phyloP scores from a whole-genome alignment of 2,113 vertebrate species.

The Chloropsis cyanopogon region DNA sequence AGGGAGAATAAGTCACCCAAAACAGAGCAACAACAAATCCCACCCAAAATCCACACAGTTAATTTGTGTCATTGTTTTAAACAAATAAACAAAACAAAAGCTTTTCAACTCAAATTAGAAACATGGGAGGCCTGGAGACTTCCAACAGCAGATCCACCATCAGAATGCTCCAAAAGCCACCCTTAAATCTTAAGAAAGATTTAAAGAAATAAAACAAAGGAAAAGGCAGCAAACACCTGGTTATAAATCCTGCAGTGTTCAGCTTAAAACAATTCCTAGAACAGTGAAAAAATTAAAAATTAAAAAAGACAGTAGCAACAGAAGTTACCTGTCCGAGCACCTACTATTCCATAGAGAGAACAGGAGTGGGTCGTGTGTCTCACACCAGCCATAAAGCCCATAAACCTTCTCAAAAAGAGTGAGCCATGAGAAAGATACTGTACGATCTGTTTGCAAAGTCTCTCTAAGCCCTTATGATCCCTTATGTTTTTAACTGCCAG shows the following conservation, averaged over 20 bases:
- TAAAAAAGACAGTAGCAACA: constrained; percentile 75
- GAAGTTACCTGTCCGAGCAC: constrained; percentile 81
- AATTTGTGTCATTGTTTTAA: constrained; percentile 10
- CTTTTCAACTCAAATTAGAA: constrained; percentile 70
- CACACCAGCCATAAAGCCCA: constrained; percentile 83
- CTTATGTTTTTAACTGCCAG: constrained; percentile 41
- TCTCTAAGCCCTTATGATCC: constrained; percentile 60
- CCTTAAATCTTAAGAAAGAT: constrained; percentile 55
- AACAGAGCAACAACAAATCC: constrained; percentile 55
- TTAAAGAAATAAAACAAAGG: constrained; percentile 61
- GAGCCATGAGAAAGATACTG: constrained; percentile 74
- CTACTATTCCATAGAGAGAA: constrained; percentile 80
- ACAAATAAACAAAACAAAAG: constrained; percentile 67
- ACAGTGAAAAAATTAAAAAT: constrained; percentile 67
- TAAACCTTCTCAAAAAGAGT: constrained; percentile 81
- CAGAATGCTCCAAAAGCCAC: constrained; percentile 67
- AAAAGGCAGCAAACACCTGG: constrained; percentile 58
- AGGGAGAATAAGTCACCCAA: constrained; percentile 53
- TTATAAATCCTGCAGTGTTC: constrained; percentile 69
- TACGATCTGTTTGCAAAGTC: constrained; percentile 61
- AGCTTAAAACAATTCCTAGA: constrained; percentile 64
- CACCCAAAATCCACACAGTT: constrained; percentile 24
- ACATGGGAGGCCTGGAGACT: constrained; percentile 48
- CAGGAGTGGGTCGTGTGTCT: constrained; percentile 79
- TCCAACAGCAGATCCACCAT: constrained; percentile 66